These are phyloP conservation scores for Anolis sagrei DNA, from an alignment of 2,113 vertebrate species.

Conservation along the genomic window DNA sequence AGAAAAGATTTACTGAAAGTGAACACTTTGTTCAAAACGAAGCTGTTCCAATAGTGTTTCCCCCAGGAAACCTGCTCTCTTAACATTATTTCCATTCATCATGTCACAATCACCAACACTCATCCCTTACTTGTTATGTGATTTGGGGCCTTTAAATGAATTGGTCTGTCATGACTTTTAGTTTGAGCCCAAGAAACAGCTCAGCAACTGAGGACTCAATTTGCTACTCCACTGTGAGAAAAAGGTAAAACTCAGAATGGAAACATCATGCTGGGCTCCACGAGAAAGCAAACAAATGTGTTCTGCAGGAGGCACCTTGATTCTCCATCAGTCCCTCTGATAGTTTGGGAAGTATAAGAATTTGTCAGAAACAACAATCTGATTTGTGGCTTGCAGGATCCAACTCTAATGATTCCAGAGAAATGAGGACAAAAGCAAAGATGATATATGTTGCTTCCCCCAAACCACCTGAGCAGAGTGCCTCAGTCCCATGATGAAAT, in stretches of 20 bases:
- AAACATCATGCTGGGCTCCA: not conserved
- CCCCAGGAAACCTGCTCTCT: not conserved
- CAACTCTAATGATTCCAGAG: not conserved
- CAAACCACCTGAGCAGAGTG: not conserved
- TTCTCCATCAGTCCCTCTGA: not conserved
- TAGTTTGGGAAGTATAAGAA: not conserved
- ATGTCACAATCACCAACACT: not conserved
- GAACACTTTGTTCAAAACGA: not conserved
- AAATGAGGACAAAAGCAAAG: not conserved
- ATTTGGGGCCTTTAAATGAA: not conserved
- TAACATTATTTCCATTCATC: constrained; percentile 5
- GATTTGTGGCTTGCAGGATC: not conserved
- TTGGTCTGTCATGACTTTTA: not conserved
- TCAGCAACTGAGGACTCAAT: not conserved
- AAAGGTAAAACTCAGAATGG: not conserved
- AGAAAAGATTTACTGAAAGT: not conserved
- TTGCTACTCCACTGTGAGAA: not conserved
- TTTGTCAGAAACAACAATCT: not conserved
- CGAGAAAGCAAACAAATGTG: not conserved
- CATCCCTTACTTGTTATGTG: not conserved
- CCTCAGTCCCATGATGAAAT: constrained; percentile 7
- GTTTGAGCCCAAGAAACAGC: not conserved
- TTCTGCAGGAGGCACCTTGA: not conserved
- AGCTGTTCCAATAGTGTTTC: not conserved
- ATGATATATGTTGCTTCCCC: not conserved